Base-by-base conservation (phyloP, 2,888 invertebrate species). In the Dicyrtomina minuta region DNA sequence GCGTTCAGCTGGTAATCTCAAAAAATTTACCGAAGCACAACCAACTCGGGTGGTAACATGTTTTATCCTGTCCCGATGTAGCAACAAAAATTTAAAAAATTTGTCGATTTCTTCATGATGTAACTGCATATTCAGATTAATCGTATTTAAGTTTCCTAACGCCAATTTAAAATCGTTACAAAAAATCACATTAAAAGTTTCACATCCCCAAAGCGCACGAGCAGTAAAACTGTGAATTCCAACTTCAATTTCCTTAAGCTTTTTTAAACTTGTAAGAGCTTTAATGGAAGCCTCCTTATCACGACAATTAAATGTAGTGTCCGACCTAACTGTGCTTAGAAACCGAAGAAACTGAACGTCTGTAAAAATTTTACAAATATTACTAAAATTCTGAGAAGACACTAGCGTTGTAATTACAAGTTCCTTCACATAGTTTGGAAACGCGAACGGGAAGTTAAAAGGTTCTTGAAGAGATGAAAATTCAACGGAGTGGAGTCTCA, bases 241-340 rank as follows among this genome's bases (percentile, higher is more conserved):
- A 53, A 77, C 66, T 66, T 77, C 74, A n/a, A 77, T 62, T 20
- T 66, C 61, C 41, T 71, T 68, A 12, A 77, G 59, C 46, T 66
- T 71, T 46, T 72, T 72, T 13, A 77, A 46, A 27, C 62, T 66
- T n/a, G 69, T 62, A n/a, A 72, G 64, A 6, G 26, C 20, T 15
- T 27, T 46, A 10, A 62, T 41, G 27, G 68, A 66, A 10, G 65
- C 41, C 22, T 66, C 58, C 17, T 26, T 44, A 0, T 8, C 33
- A 8, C 53, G 22, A 0, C 39, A 26, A 33, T 68, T 43, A 46
- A 76, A 77, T 13, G 72, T 62, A 1, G 64, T 72, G 53, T 73
- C 72, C 0, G 74, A 74, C 10, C 46, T 51, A 44, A 70, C 53
- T 4, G 74, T 75, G 2, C 69, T 70, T 20, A 73, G 53, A 70